Base-by-base conservation (phyloP, 1,140 invertebrate species). In the Eurosta solidaginis region DNA sequence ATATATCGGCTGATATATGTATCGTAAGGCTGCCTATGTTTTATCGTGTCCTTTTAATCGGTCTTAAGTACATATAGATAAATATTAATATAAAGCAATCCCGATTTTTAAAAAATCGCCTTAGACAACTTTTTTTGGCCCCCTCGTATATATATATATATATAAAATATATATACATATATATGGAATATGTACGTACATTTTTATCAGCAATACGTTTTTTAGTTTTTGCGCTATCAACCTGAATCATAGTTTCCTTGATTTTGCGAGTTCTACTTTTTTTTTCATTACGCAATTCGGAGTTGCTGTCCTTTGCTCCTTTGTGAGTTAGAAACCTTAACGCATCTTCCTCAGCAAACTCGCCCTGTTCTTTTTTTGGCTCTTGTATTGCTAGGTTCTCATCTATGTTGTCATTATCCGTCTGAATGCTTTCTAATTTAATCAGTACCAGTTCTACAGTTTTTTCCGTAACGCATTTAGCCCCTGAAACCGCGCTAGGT, bases 141-240 rank as follows among this genome's bases (percentile, higher is more conserved):
- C n/a, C n/a, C n/a, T n/a, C n/a, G n/a, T n/a, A n/a, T n/a, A n/a
- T n/a, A n/a, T n/a, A n/a, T n/a, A n/a, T n/a, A n/a, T n/a, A n/a
- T n/a, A n/a, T n/a, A n/a, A n/a, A n/a, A n/a, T n/a, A n/a, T n/a
- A n/a, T n/a, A n/a, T n/a, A n/a, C n/a, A n/a, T n/a, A n/a, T n/a
- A n/a, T n/a, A n/a, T n/a, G n/a, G n/a, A n/a, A n/a, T 36, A 68
- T 45, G 40, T 74, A 83, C 84, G 80, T 84, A 85, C 84, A 80
- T 81, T 85, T 85, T 78, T 80, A 79, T 83, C 79, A 81, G 84
- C 82, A 85, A 78, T 81, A 77, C 54, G 84, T 78, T 82, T 85
- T 85, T 77, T 79, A 77, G 80, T 78, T 80, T 82, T 81, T 83
- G 79, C 25, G 45, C 27, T 76, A 54, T 40, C 42, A 63, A 12